phyloP scores from a whole-genome alignment of 2,888 invertebrate species.

The Drosophila yooni region DNA sequence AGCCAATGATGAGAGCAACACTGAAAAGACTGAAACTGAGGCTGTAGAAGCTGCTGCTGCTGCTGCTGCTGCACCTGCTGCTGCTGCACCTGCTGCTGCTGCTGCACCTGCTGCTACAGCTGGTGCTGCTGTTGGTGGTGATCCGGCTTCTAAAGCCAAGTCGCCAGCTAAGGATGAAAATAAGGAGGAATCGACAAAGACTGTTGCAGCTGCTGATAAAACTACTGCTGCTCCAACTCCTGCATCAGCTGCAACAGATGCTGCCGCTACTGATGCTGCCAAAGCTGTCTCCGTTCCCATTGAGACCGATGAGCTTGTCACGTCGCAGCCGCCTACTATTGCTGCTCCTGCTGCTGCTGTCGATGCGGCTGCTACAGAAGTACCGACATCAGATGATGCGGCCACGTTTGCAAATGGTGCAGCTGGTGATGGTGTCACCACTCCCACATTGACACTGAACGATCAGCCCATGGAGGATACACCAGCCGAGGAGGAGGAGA shows the following conservation, averaged over 20 bases:
- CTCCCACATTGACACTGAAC: constrained; percentile 74
- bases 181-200: constrained; percentile 21
- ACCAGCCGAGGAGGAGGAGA: constrained; percentile 78
- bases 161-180: constrained; percentile 17
- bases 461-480: constrained; percentile 79
- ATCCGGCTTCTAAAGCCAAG: constrained; percentile 13
- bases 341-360: neutral
- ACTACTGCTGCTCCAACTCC: neutral
- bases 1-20: constrained; percentile 23
- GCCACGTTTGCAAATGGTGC: neutral
- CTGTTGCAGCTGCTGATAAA: constrained; percentile 4
- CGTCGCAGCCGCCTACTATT: constrained; percentile 32
- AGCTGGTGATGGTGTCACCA: neutral
- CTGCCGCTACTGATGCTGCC: neutral
- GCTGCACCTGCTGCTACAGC: constrained; percentile 7
- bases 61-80: constrained; percentile 12
- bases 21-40: constrained; percentile 63
- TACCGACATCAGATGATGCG: neutral
- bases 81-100: neutral
- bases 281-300: constrained; percentile 27
- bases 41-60: constrained; percentile 11
- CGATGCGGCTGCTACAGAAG: neutral
- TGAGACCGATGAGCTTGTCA: constrained; percentile 39
- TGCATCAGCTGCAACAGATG: constrained; percentile 9
- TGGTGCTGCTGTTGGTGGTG: constrained; percentile 5